Evolutionary conservation across 2,113 vertebrate genomes (phyloP).

Genomic region (Chaenocephalus aceratus): DNA sequence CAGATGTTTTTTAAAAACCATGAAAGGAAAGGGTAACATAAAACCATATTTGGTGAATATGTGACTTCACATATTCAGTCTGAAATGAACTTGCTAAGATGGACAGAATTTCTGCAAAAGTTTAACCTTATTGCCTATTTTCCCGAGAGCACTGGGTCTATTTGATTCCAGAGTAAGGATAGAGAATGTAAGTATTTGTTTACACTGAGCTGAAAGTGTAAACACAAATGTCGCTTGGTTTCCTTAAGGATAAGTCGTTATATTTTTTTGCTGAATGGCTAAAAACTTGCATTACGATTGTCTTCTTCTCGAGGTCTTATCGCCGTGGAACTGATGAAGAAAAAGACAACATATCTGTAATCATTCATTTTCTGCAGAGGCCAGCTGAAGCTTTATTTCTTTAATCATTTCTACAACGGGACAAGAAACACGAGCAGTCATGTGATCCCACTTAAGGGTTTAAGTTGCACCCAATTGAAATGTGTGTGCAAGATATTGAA

Average conservation of each 20-base stretch:
- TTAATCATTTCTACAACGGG: neutral
- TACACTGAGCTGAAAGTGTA: conserved; percentile 46
- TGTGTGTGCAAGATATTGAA: neutral
- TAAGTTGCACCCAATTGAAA: neutral
- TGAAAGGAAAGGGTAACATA: conserved; percentile 1
- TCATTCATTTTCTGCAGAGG: neutral
- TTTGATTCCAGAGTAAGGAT: conserved; percentile 9
- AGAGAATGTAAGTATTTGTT: conserved; percentile 27
- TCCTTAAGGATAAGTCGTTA: neutral
- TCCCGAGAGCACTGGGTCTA: neutral
- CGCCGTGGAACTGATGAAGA: neutral
- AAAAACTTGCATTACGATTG: conserved; percentile 25
- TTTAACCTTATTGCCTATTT: conserved; percentile 39
- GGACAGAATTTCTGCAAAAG: conserved; percentile 37
- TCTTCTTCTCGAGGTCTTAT: conserved; percentile 35
- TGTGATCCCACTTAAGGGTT: neutral
- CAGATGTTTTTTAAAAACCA: neutral
- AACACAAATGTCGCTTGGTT: conserved; percentile 24
- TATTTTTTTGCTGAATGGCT: neutral
- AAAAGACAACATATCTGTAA: neutral
- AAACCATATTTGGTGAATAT: too few relatives aligned
- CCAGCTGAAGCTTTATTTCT: neutral
- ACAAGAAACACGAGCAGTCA: conserved; percentile 13
- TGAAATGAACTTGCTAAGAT: conserved; percentile 50
- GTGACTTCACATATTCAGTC: too few relatives aligned